Conservation (phyloP, 2,113 vertebrate species). For the Carettochelys insculpta region DNA sequence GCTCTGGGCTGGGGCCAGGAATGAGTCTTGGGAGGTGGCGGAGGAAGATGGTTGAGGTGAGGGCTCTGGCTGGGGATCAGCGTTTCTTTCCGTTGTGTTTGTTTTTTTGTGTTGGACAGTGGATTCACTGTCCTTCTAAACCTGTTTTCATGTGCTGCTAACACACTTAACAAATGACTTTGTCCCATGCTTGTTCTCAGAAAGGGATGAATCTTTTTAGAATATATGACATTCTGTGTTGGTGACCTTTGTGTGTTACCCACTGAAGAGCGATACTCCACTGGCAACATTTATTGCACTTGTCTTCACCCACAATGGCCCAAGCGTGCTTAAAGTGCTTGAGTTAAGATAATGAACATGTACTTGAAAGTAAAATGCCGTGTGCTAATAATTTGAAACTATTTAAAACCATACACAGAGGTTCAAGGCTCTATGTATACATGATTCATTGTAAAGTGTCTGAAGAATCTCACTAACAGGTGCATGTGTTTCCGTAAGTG, state of each 20-base stretch:
- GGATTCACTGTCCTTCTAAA: neutral
- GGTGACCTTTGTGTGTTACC: neutral
- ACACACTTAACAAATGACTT: neutral
- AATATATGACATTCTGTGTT: neutral
- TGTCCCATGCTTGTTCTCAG: neutral
- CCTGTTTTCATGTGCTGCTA: neutral
- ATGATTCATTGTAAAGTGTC: too few species aligned
- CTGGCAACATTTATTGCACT: neutral
- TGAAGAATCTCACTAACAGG: neutral
- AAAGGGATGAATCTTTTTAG: neutral
- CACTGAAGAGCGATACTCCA: neutral
- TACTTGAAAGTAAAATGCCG: neutral
- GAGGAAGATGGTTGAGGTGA: too few species aligned
- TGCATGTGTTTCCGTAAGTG: neutral
- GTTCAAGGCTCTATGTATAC: neutral
- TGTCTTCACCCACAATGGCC: neutral
- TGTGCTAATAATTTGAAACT: neutral
- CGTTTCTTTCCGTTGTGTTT: too few species aligned
- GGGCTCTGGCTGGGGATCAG: too few species aligned
- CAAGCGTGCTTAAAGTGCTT: neutral
- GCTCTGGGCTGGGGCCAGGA: too few species aligned
- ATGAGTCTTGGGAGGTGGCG: too few species aligned
- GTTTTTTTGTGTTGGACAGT: too few species aligned
- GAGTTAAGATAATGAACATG: slow-evolving; percentile 23
- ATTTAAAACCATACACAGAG: neutral